Evolutionary conservation across 2,113 vertebrate species (phyloP).

Genomic region (Gavia stellata): DNA sequence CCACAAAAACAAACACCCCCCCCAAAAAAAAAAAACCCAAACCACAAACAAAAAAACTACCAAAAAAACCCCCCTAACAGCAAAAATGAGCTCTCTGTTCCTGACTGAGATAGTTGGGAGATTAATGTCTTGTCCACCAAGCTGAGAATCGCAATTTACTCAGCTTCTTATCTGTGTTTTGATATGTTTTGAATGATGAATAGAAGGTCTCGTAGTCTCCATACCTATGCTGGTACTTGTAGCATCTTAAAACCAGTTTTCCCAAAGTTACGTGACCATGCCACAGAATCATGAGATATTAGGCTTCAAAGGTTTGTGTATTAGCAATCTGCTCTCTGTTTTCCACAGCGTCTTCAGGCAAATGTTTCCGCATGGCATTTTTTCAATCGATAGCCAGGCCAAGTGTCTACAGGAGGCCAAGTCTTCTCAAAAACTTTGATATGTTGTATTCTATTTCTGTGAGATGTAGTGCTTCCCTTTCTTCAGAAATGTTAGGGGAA

Average conservation of each 20-base stretch:
- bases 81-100: neutral
- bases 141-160: neutral
- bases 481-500: neutral
- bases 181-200: rapidly evolving
- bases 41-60: rapidly evolving
- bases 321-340: neutral
- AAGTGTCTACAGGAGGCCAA: neutral
- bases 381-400: neutral
- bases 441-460: neutral
- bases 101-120: neutral
- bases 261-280: neutral
- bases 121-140: neutral
- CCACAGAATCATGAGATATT: neutral
- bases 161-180: neutral
- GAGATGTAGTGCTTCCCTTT: neutral
- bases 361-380: neutral
- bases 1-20: no score
- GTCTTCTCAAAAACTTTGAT: neutral
- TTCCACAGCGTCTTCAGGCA: neutral
- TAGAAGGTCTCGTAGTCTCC: neutral
- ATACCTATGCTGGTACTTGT: neutral
- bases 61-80: neutral
- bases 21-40: neutral
- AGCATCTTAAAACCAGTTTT: neutral
- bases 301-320: neutral